A percentile compares a stretch with the other conserved stretches of the same genome.
These are phyloP conservation scores for Anarhynchus alexandrinus DNA, from an alignment of 2,113 vertebrate species.

Conservation along the genomic window DNA sequence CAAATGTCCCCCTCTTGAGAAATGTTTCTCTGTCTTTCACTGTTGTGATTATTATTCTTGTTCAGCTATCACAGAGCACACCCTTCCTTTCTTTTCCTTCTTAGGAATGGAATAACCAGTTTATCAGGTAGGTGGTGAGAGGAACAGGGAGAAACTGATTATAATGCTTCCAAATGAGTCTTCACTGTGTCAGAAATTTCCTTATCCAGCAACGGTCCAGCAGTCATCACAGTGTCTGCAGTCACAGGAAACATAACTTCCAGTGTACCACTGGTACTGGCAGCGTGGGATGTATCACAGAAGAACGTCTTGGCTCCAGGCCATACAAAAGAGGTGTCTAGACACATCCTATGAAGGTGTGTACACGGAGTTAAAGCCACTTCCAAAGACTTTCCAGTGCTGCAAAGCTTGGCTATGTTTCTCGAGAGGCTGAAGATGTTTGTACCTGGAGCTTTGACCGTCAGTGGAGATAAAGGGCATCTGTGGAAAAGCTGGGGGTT, in stretches of 20 bases:
- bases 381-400: background rate
- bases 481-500: background rate
- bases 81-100: background rate
- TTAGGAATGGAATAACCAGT: background rate
- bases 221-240: background rate
- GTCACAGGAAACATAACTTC: background rate
- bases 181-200: background rate
- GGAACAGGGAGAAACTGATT: background rate
- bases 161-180: background rate
- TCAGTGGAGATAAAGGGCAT: background rate
- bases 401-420: background rate
- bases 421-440: background rate
- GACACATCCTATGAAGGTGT: accelerated
- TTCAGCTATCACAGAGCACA: background rate
- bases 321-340: background rate
- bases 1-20: background rate
- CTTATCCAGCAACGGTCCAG: background rate
- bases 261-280: background rate
- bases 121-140: background rate
- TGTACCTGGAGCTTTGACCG: background rate
- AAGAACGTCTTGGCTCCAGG: background rate
- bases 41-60: background rate
- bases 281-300: background rate
- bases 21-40: background rate
- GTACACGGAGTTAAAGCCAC: background rate